These are phyloP conservation scores for Ariolimax columbianus DNA, from an alignment of 2,888 invertebrate genomes.

Conservation along the genomic window DNA sequence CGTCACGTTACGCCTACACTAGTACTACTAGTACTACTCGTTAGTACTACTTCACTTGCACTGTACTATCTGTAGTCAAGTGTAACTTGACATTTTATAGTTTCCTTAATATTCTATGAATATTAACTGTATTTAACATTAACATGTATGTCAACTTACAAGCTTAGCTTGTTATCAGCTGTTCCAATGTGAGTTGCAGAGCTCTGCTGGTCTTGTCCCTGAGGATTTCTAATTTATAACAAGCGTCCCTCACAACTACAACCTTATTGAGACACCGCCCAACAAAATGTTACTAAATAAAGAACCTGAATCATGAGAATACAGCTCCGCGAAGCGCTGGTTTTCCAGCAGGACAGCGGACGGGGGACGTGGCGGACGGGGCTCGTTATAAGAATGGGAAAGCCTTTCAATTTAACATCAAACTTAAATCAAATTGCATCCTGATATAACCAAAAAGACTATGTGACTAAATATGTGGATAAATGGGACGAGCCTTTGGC, in stretches of 20 bases:
- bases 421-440: too few species aligned
- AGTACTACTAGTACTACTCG: too few species aligned
- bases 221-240: neutral
- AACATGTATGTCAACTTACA: too few species aligned
- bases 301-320: neutral
- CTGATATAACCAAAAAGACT: too few species aligned
- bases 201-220: neutral
- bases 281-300: neutral
- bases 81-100: neutral
- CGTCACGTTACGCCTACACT: too few species aligned
- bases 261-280: neutral
- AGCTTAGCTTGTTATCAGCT: too few species aligned
- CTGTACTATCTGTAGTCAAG: neutral
- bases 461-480: too few species aligned
- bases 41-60: neutral
- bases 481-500: too few species aligned
- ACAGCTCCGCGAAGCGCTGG: neutral
- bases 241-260: neutral
- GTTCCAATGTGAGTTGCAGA: neutral
- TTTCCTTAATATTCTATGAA: neutral
- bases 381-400: too few species aligned
- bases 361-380: too few species aligned
- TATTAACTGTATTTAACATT: neutral
- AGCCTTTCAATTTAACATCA: too few species aligned
- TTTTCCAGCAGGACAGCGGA: too few species aligned